A percentile compares a stretch with the other conserved stretches of the same genome.
These are phyloP conservation scores for Neopipo cinnamomea DNA, from an alignment of 2,113 vertebrate species.

Conservation along the genomic window DNA sequence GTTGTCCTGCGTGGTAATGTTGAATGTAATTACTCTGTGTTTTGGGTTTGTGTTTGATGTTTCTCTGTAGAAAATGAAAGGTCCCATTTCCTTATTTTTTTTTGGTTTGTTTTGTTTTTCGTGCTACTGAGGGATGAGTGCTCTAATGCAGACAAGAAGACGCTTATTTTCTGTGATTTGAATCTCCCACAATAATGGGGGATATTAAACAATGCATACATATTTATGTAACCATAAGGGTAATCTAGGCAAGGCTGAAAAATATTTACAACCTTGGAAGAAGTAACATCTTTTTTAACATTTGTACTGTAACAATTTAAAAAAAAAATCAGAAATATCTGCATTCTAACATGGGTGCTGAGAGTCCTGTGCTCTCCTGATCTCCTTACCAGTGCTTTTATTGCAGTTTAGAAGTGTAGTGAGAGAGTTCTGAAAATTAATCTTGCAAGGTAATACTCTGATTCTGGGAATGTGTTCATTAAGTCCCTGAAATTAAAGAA, in stretches of 20 bases:
- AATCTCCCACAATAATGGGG: neutral
- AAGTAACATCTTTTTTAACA: neutral
- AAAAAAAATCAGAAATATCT: neutral
- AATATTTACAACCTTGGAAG: neutral
- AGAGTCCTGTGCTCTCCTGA: neutral
- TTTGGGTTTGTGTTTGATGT: neutral
- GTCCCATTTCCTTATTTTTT: neutral
- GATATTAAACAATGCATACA: neutral
- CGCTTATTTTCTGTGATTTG: neutral
- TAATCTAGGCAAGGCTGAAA: neutral
- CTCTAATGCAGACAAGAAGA: neutral
- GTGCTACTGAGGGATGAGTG: rapidly evolving
- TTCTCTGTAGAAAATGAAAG: neutral
- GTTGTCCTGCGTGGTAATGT: neutral
- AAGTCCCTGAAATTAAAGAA: neutral
- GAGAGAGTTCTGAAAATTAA: neutral
- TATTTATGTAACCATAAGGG: neutral
- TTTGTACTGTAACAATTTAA: neutral
- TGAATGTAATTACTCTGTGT: neutral
- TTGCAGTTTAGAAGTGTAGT: neutral
- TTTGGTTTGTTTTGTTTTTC: neutral
- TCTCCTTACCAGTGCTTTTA: neutral
- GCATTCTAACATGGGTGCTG: neutral
- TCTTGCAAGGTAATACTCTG: neutral
- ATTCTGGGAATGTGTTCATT: neutral